Conservation (phyloP, 2,888 invertebrate species). For the Anagyrus pseudococci region DNA sequence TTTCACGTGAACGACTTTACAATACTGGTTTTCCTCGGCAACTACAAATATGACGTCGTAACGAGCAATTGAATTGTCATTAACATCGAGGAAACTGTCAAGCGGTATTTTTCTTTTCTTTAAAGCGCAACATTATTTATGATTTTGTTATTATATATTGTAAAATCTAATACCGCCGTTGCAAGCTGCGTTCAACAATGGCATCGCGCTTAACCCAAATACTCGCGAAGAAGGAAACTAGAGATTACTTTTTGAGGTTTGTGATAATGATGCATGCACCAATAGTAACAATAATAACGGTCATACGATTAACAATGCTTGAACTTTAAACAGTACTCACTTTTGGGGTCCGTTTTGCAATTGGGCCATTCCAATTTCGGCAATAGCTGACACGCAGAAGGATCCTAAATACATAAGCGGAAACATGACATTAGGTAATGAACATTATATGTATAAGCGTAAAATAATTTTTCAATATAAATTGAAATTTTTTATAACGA, state of each 20-base stretch:
- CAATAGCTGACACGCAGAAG: slow-evolving; percentile 86
- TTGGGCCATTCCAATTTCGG: slow-evolving; percentile 97
- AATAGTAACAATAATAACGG: too few species aligned
- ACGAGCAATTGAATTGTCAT: not conserved
- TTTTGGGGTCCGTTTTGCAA: slow-evolving; percentile 99
- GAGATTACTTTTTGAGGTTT: slow-evolving; percentile 53
- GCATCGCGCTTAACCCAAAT: slow-evolving; percentile 37
- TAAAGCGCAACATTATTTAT: not conserved
- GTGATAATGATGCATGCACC: slow-evolving; percentile 10
- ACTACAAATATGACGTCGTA: too few species aligned
- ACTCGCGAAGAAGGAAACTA: slow-evolving; percentile 45
- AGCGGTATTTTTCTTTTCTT: not conserved
- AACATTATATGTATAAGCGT: too few species aligned
- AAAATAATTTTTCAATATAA: not conserved
- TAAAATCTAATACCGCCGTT: not conserved
- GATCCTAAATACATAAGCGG: slow-evolving; percentile 93
- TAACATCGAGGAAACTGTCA: not conserved
- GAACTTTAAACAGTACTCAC: slow-evolving; percentile 89
- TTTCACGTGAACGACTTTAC: too few species aligned
- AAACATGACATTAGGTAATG: slow-evolving; percentile 81
- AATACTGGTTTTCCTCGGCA: too few species aligned
- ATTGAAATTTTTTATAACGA: not conserved
- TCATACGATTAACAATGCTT: too few species aligned
- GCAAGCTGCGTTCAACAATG: slow-evolving; percentile 32
- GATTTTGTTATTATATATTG: not conserved